Evolutionary conservation across 2,797 vertebrate species (phyloP).

Genomic region (Pseudochirops corinnae): DNA sequence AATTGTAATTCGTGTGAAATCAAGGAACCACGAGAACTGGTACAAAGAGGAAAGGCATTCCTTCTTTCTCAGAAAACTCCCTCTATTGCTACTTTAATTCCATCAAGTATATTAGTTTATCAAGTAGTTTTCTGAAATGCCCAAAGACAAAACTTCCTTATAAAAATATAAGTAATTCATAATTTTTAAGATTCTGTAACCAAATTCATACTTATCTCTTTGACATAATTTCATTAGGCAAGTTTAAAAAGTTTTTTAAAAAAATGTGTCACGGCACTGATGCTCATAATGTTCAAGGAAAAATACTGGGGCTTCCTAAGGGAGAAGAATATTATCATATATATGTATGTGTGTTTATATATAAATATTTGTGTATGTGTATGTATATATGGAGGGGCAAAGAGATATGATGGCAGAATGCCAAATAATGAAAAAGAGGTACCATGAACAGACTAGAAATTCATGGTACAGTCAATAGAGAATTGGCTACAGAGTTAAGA

Average conservation of each 20-base stretch:
- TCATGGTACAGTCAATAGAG: not conserved
- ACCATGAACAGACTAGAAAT: not conserved
- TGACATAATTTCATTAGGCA: not conserved
- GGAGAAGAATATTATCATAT: not conserved
- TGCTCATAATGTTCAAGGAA: not conserved
- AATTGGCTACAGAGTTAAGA: not conserved
- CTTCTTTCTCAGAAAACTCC: not conserved
- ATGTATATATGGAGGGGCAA: not conserved
- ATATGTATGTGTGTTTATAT: not conserved
- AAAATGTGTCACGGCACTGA: not conserved
- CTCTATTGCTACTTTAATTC: not conserved
- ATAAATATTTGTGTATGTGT: not conserved
- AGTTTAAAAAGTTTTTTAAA: not conserved
- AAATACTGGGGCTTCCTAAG: not conserved
- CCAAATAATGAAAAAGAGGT: not conserved
- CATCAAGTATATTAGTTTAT: not conserved
- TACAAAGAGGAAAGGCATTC: not conserved
- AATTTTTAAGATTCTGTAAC: not conserved
- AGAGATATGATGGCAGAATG: not conserved
- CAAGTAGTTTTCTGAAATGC: not conserved
- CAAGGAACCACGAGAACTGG: not conserved
- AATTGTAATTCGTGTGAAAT: not conserved
- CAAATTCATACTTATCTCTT: not conserved
- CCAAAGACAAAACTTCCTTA: not conserved
- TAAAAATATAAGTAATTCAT: not conserved